These are phyloP conservation scores for Clanis bilineata DNA, from an alignment of 2,888 invertebrate species.

Conservation along the genomic window DNA sequence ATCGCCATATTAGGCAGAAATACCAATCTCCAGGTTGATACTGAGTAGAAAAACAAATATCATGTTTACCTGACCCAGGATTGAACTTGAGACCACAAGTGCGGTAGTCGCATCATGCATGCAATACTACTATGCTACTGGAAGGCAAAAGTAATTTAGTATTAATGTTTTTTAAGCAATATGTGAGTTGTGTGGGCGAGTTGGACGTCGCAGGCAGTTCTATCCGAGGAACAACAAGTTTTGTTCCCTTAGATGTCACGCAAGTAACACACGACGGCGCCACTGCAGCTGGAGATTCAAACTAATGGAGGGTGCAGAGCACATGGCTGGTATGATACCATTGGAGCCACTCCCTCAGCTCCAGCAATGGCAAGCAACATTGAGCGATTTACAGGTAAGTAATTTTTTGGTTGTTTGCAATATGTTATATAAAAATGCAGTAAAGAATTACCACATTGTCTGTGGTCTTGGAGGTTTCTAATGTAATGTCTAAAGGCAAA, in stretches of 20 bases:
- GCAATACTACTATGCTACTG: no score
- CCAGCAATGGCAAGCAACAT: conserved; percentile 70
- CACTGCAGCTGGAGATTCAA: conserved; percentile 68
- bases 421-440: background rate
- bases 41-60: no score
- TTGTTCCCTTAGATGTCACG: conserved; percentile 67
- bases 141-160: no score
- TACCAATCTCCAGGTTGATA: no score
- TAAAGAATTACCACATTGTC: no score
- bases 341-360: conserved; percentile 75
- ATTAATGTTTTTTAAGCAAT: conserved; percentile 48
- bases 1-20: no score
- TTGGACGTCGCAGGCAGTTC: conserved; percentile 68
- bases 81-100: no score
- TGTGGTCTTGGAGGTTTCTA: no score
- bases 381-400: conserved; percentile 65
- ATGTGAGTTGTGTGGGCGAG: conserved; percentile 73
- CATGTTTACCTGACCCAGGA: no score
- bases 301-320: conserved; percentile 74
- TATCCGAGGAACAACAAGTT: conserved; percentile 66
- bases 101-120: no score
- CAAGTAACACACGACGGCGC: conserved; percentile 52
- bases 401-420: no score
- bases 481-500: no score
- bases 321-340: conserved; percentile 76